Conservation (phyloP, 2,113 vertebrate species). For the Sakesphorus luctuosus region DNA sequence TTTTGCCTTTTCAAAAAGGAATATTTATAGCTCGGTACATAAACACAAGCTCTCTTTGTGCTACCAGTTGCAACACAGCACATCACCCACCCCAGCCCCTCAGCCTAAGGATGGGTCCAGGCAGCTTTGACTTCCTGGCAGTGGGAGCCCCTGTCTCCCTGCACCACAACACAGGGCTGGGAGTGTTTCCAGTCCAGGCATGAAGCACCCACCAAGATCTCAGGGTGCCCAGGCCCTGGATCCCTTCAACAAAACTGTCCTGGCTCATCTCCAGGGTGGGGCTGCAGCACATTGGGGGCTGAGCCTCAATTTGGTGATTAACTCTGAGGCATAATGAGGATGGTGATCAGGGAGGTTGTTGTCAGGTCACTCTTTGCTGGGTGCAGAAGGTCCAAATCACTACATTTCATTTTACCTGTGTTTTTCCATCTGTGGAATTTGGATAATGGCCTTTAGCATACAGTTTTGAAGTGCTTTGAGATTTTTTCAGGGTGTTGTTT, state of each 20-base stretch:
- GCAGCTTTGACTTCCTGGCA: neutral
- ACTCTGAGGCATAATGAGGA: neutral
- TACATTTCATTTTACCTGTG: rapidly evolving
- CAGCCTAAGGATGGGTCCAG: neutral
- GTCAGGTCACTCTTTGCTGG: rapidly evolving
- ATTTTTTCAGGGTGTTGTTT: neutral
- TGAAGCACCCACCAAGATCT: neutral
- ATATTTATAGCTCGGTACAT: conserved; percentile 49
- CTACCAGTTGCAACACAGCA: neutral
- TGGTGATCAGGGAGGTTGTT: neutral
- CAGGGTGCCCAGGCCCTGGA: rapidly evolving
- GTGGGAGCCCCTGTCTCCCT: neutral
- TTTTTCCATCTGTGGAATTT: neutral
- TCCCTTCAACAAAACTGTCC: neutral
- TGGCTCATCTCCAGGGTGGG: neutral
- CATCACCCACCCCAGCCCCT: neutral
- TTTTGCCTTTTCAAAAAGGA: conserved; percentile 62
- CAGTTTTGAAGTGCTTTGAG: neutral
- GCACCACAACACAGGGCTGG: neutral
- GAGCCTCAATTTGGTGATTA: neutral
- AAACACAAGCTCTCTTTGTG: conserved; percentile 75
- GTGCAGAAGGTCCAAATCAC: neutral
- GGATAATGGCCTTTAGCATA: neutral
- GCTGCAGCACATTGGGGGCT: neutral
- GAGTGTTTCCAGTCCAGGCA: rapidly evolving